Conservation (phyloP, 2,113 vertebrate genomes). For the Hemicordylus capensis region DNA sequence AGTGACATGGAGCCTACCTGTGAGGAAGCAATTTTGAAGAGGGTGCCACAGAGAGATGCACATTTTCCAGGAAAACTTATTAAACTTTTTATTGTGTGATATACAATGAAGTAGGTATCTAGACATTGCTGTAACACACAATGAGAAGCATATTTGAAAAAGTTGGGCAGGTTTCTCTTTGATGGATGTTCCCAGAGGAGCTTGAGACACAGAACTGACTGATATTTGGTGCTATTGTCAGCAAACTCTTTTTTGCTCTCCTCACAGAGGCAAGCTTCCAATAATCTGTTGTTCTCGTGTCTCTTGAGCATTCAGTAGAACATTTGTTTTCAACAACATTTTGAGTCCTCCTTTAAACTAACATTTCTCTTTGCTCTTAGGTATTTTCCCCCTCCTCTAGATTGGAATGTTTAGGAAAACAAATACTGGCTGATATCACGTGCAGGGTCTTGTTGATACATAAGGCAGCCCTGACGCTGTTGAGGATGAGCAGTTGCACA, state of each 20-base stretch:
- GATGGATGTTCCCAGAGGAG: neutral
- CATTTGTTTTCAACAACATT: neutral
- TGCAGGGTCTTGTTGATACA: no score
- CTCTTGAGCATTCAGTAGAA: neutral
- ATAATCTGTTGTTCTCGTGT: constrained; percentile 1
- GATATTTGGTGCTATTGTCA: neutral
- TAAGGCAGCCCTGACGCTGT: no score
- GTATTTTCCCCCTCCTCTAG: neutral
- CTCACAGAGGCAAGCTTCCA: neutral
- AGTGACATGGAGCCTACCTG: neutral
- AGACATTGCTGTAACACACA: neutral
- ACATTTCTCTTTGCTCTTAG: neutral
- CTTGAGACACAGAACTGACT: neutral
- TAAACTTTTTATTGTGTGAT: neutral
- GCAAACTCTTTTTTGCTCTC: neutral
- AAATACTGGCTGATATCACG: no score
- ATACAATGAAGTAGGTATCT: neutral
- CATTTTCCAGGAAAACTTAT: neutral
- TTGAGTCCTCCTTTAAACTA: neutral
- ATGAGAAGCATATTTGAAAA: neutral
- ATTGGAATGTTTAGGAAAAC: neutral
- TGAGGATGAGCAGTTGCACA: no score
- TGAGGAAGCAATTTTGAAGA: neutral
- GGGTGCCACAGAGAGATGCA: neutral
- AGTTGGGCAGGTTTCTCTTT: neutral